phyloP scores from a whole-genome alignment of 2,888 invertebrate species.

The Drosophila subsilvestris region DNA sequence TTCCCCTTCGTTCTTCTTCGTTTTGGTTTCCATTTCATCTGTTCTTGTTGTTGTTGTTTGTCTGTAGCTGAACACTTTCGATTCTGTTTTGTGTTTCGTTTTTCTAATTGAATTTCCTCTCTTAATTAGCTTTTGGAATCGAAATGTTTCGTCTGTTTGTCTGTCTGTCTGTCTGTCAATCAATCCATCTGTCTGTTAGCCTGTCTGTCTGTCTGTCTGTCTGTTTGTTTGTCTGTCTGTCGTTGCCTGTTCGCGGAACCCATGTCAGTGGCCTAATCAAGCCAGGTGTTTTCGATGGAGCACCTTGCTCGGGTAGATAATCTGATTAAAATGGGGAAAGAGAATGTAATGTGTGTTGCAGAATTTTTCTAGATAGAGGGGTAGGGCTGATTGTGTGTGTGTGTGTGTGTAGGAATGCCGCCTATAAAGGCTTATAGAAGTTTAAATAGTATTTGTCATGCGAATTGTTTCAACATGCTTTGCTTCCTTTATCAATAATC shows the following conservation, averaged over 20 bases:
- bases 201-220: slow-evolving; percentile 24
- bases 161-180: slow-evolving; percentile 22
- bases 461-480: background rate
- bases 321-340: slow-evolving; percentile 63
- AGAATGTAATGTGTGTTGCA: background rate
- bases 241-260: slow-evolving; percentile 25
- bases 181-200: background rate
- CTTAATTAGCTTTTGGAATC: slow-evolving; percentile 63
- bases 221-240: background rate
- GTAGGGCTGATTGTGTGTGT: background rate
- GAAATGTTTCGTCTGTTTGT: slow-evolving; percentile 13
- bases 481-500: background rate
- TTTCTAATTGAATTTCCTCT: slow-evolving; percentile 70
- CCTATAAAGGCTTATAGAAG: background rate
- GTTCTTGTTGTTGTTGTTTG: slow-evolving; percentile 55
- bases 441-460: background rate
- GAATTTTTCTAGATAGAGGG: background rate
- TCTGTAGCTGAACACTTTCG: slow-evolving; percentile 43
- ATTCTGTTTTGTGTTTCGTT: slow-evolving; percentile 16
- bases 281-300: slow-evolving; percentile 24
- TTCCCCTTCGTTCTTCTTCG: background rate
- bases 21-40: slow-evolving; percentile 10
- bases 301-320: slow-evolving; percentile 48
- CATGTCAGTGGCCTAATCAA: slow-evolving; percentile 41
- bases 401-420: too few species aligned